Evolutionary conservation across 2,888 invertebrate species (phyloP), one percentile per base, ranked within the genome.

Genomic region (Pammene fasciana): DNA sequence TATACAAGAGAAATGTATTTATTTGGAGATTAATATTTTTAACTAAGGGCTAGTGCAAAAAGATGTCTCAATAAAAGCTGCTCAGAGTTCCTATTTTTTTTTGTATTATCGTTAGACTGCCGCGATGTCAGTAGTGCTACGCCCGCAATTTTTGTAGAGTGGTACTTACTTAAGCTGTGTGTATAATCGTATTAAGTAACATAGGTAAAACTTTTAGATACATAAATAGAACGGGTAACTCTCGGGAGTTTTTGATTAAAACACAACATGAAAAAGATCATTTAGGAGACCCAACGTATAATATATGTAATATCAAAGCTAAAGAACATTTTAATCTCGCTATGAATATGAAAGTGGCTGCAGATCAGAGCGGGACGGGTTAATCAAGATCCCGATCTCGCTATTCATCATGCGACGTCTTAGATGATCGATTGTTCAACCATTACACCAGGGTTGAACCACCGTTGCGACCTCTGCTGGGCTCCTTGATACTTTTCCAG

Each of bases 401-500:
- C 70, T 65, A 72, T 72, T 71, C 70, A 72, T 72, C 71, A 71
- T 70, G 70, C 70, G 61, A 70, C 56, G 70, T 72, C 72, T 48
- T 59, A 52, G 56, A 54, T 72, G 72, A 72, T 72, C 62, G 71
- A 72, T 72, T 71, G 65, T 65, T 65, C 57, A 59, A n/a, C 68
- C 43, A 72, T 66, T 54, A 71, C 59, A 57, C 67, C 18, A 34
- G 59, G 52, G 65, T 52, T 65, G 68, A 68, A 54, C 45, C 68
- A 57, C 59, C 65, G 59, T 52, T 34, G 5, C 62, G 65, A 59
- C 65, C 65, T 70, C 65, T 70, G 48, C 16, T 16, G 14, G 48
- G 34, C n/a, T 16, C 38, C 7, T 6, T 36, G 45, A 11, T 60
- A 36, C 48, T 46, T 36, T 60, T 36, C 46, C 14, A 14, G 10